Percentiles rank a stretch among this genome's conserved stretches.
Conservation (phyloP, 2,888 invertebrate species). For the Flexamia atlantica region DNA sequence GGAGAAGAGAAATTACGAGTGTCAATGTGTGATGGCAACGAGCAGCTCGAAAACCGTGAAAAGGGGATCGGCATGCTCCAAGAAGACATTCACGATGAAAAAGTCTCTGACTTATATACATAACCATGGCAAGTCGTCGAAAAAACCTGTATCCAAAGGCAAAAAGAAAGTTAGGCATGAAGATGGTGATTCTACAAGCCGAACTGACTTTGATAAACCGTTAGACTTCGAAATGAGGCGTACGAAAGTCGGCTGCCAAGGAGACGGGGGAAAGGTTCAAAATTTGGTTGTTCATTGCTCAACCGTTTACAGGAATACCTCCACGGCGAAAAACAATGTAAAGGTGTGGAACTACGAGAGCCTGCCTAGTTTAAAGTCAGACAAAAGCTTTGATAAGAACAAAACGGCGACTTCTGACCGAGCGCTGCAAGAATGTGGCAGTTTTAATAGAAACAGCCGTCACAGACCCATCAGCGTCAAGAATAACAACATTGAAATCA, state of each 20-base stretch:
- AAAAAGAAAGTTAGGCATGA: not conserved
- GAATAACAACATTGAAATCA: not conserved
- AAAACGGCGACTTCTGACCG: not conserved
- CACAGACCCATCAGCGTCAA: not conserved
- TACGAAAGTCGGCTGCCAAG: not conserved
- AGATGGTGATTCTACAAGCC: not conserved
- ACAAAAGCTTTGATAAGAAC: not conserved
- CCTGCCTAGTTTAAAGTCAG: not conserved
- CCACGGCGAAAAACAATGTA: not conserved
- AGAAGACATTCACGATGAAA: conserved; percentile 6
- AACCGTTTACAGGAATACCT: not conserved
- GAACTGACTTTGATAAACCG: not conserved
- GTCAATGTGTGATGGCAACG: too few relatives aligned
- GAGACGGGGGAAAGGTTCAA: not conserved
- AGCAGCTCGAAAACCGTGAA: not conserved
- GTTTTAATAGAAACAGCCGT: not conserved
- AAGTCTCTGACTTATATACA: not conserved
- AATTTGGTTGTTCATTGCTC: conserved; percentile 13
- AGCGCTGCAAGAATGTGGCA: not conserved
- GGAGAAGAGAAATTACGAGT: too few relatives aligned
- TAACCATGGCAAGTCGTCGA: not conserved
- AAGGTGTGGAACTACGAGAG: conserved; percentile 26
- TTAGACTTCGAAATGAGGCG: not conserved
- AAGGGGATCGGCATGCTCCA: not conserved
- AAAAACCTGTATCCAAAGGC: not conserved